Percentiles rank a stretch among this genome's conserved stretches.
Evolutionary conservation across 2,797 vertebrate genomes (phyloP).

Genomic region (Eulemur mongoz): DNA sequence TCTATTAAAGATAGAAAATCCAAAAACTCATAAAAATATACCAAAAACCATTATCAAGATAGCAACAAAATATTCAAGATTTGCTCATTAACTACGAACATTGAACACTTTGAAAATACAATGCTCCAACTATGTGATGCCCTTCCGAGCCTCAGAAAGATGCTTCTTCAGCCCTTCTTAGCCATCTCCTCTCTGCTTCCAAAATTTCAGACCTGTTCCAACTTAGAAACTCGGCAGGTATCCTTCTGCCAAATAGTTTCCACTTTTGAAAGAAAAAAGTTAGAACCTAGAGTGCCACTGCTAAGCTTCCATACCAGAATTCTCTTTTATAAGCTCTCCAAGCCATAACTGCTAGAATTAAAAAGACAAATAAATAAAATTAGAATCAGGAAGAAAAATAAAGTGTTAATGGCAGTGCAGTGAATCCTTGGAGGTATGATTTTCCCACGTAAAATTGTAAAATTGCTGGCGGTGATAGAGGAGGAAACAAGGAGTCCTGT

Average conservation of each 20-base stretch:
- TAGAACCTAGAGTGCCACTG: neutral
- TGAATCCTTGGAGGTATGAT: neutral
- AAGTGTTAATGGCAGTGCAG: neutral
- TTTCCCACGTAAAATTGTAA: neutral
- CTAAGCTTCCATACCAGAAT: neutral
- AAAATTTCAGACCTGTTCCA: neutral
- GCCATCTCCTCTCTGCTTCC: neutral
- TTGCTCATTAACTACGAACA: neutral
- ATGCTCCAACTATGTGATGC: neutral
- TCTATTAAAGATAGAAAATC: constrained; percentile 17
- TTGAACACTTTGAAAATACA: neutral
- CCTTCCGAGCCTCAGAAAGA: neutral
- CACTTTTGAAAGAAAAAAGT: neutral
- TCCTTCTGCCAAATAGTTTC: neutral
- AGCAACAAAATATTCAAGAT: neutral
- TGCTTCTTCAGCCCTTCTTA: neutral
- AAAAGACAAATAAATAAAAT: neutral
- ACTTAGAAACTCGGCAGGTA: neutral
- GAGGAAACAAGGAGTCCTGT: neutral
- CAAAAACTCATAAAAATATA: neutral
- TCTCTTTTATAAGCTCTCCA: neutral
- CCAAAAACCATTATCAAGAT: neutral
- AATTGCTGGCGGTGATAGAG: neutral
- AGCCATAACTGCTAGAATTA: neutral
- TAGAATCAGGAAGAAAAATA: constrained; percentile 10